Evolutionary conservation across 2,113 vertebrate species (phyloP).

Genomic region (Oreocharis arfaki): DNA sequence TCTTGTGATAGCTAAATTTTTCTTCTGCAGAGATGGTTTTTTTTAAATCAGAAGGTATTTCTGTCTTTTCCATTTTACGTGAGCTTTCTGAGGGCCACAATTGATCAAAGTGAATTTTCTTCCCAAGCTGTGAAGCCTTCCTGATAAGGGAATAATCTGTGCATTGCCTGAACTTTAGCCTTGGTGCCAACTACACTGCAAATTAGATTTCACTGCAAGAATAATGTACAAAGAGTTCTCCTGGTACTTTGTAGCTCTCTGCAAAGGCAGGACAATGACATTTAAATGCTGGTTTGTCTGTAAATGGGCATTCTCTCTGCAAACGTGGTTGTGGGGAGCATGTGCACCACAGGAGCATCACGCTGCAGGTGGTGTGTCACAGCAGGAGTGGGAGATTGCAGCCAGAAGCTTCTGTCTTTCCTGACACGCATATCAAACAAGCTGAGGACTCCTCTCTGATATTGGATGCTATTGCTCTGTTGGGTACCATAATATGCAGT

Average conservation of each 20-base stretch:
- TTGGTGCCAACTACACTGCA: background rate
- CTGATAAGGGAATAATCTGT: background rate
- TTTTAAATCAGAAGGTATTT: background rate
- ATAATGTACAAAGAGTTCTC: background rate
- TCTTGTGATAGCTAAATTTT: background rate
- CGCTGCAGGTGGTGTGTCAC: background rate
- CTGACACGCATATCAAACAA: background rate
- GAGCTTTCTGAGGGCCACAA: background rate
- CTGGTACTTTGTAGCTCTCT: background rate
- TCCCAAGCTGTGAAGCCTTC: background rate
- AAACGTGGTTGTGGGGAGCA: rapidly evolving
- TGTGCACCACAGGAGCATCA: rapidly evolving
- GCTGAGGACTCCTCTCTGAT: background rate
- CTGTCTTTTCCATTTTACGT: background rate
- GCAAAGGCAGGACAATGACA: background rate
- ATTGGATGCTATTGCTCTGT: background rate
- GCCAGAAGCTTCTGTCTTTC: background rate
- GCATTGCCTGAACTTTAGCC: background rate
- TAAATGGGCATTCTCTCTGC: background rate
- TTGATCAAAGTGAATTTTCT: conserved; percentile 21
- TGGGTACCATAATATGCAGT: background rate
- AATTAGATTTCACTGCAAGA: background rate
- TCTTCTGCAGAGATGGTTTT: background rate
- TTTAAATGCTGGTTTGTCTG: background rate
- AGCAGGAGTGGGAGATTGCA: background rate